Percentiles rank a stretch among this genome's conserved stretches.
These are phyloP conservation scores for Phyllotreta striolata DNA, from an alignment of 2,888 invertebrate genomes.

Conservation along the genomic window DNA sequence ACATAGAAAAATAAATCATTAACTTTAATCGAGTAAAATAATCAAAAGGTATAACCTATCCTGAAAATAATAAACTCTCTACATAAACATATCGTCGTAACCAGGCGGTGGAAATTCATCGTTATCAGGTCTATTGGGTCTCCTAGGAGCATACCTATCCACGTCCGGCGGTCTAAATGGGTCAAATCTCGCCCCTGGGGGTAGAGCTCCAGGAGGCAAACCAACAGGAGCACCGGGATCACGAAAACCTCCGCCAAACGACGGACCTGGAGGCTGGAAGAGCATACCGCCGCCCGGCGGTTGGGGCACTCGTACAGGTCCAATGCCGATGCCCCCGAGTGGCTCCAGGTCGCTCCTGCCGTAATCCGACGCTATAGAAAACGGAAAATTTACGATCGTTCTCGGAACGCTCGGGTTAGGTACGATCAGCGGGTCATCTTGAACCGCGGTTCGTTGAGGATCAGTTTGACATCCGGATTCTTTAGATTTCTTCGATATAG, in stretches of 20 bases:
- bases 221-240: constrained; percentile 48
- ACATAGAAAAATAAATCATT: too few relatives aligned
- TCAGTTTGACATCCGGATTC: constrained; percentile 52
- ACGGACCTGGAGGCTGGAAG: constrained; percentile 69
- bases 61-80: constrained; percentile 46
- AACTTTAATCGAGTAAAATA: too few relatives aligned
- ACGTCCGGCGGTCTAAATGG: constrained; percentile 77
- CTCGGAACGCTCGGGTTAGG: constrained; percentile 5
- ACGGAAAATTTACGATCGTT: neutral
- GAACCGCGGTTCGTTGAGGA: neutral
- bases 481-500: constrained; percentile 50
- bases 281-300: constrained; percentile 75
- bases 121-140: constrained; percentile 67
- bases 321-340: constrained; percentile 66
- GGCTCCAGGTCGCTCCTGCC: constrained; percentile 85
- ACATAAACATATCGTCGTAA: constrained; percentile 80
- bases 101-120: constrained; percentile 82
- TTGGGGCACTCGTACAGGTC: constrained; percentile 49
- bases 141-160: constrained; percentile 58
- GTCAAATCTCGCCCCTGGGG: constrained; percentile 86
- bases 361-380: constrained; percentile 43
- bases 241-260: constrained; percentile 42
- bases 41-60: constrained; percentile 3
- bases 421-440: constrained; percentile 9
- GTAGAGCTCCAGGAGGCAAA: constrained; percentile 65